Percentiles rank a stretch among this genome's conserved stretches.
Conservation (phyloP, 2,797 vertebrate genomes). For the Astyanax mexicanus region DNA sequence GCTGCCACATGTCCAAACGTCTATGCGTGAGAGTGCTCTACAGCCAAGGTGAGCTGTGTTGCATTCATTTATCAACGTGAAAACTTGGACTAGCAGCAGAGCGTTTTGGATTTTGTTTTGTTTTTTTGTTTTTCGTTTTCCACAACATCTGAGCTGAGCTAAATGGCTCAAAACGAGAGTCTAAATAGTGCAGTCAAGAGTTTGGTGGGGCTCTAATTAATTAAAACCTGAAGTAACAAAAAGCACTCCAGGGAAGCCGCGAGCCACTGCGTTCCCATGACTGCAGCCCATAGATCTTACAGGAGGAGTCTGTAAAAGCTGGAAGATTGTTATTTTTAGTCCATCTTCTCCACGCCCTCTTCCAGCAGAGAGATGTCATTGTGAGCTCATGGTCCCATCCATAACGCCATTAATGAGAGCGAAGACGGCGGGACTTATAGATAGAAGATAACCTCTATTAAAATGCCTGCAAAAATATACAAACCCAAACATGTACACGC, state of each 20-base stretch:
- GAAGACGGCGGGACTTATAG: slow-evolving; percentile 10
- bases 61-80: slow-evolving; percentile 53
- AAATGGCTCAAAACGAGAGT: slow-evolving; percentile 49
- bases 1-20: neutral
- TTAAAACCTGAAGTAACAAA: slow-evolving; percentile 52
- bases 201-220: slow-evolving; percentile 63
- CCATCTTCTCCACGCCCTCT: slow-evolving; percentile 52
- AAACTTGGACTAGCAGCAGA: slow-evolving; percentile 50
- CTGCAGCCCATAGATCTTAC: slow-evolving; percentile 61
- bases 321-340: slow-evolving; percentile 52
- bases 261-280: slow-evolving; percentile 67
- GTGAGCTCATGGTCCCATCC: slow-evolving; percentile 42
- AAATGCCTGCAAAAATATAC: neutral
- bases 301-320: slow-evolving; percentile 50
- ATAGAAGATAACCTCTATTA: slow-evolving; percentile 8
- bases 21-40: neutral
- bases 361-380: slow-evolving; percentile 21
- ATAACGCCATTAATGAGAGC: slow-evolving; percentile 14
- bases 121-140: too few species aligned
- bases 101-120: slow-evolving; percentile 53
- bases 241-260: slow-evolving; percentile 59
- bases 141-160: slow-evolving; percentile 57
- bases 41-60: slow-evolving; percentile 30
- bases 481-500: neutral
- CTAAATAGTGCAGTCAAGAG: slow-evolving; percentile 47